Base-by-base conservation (phyloP, 2,113 vertebrate genomes). In the Burhinus bistriatus region DNA sequence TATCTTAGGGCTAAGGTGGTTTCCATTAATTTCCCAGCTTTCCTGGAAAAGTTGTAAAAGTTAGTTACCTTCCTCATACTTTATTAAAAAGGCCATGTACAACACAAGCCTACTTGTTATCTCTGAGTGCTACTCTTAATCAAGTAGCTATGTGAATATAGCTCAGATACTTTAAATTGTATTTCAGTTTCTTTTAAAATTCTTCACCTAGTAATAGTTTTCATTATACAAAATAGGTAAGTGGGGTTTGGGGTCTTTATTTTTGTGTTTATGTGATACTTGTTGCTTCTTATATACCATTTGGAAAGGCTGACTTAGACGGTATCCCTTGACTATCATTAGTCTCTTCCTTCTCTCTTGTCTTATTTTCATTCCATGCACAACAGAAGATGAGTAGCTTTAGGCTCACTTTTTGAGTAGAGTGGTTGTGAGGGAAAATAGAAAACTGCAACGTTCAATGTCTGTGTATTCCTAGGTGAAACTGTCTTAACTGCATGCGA, bases 41-140 rank as follows among this genome's bases (percentile, higher is more conserved):
- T 96, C 92, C 91, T 90, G 92, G 83, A 71, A 95, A 94, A 93
- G 91, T 82, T 93, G 44, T 89, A 76, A 69, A 89, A 87, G 61
- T 93, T 62, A 82, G 42, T 85, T 76, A 65, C 72, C 49, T 95
- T 23, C 73, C 36, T 94, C 82, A 86, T 91, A 4, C 62, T 91
- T 95, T 94, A 96, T 93, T 96, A 90, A 91, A 57, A 82, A 83
- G 36, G 36, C 58, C 9, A 2, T 42, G 58, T 27, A 36, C n/a
- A 69, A 49, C 36, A n/a, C 9, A 59, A 81, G 21, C 34, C 34
- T 34, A 2, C 64, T 69, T 75, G 29, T 91, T 88, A 42, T 27
- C 52, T 83, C 36, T 36, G 32, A 91, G 57, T 62, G 89, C 81
- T 85, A 47, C 57, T 68, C 55, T 89, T 79, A 44, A 57, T 93